Base-by-base conservation (phyloP, 1,140 invertebrate species). In the Zophobas atratus region DNA sequence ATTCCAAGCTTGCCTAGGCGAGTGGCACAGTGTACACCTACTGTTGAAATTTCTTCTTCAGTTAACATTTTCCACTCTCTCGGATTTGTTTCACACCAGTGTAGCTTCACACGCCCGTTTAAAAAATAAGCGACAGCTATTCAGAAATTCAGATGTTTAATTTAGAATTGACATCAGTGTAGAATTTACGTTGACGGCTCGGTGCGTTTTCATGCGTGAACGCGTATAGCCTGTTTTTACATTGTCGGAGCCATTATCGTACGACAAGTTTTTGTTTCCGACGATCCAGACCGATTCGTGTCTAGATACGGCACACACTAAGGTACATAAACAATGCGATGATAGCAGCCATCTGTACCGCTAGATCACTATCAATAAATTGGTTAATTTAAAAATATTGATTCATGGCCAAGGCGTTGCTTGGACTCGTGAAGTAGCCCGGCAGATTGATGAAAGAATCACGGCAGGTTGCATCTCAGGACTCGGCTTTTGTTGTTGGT, bases 351-450 rank as follows among this genome's bases (percentile, higher is more conserved):
- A 76, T 76, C 73, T 80, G 70, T 75, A 72, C 63, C 34, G 75
- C 70, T 57, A 80, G 82, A 83, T 83, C 82, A 63, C 80, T 82
- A 84, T 84, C 82, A 82, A 80, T 82, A 84, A 84, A 84, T 84
- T 84, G 82, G 81, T 84, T 84, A 84, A 84, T 84, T 84, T 84
- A 84, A 84, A 84, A 84, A 82, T 82, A 81, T 82, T 84, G 82
- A 84, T 84, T 84, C 81, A 84, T 82, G 81, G 79, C 70, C 74
- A 72, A 79, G 81, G 82, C 82, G 82, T 81, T 79, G 76, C 75
- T 76, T 51, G 76, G 60, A 79, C 76, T 80, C 81, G 77, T 82
- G 81, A 82, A 82, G 77, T 80, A 81, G 79, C 80, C 75, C 77
- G 38, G 72, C 46, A 55, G 51, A 70, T 73, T 77, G 78, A 79